Evolutionary conservation across 2,888 invertebrate species (phyloP), one percentile per base, ranked within the genome.

Genomic region (Protophormia terraenovae): DNA sequence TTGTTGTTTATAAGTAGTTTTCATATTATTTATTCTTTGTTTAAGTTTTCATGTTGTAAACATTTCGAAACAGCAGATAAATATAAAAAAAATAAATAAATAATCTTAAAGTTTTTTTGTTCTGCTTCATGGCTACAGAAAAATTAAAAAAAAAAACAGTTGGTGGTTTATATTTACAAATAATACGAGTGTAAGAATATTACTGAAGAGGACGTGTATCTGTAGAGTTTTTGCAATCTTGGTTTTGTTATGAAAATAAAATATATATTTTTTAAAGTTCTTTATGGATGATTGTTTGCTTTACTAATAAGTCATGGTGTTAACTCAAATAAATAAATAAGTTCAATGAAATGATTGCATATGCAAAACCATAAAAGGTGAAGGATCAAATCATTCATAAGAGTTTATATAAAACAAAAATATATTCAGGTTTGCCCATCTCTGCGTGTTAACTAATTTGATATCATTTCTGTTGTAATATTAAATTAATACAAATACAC

Each of bases 21-120:
- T n/a, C n/a, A n/a, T n/a, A n/a, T 78, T 71, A 64, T 77, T 77
- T 77, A 45, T 69, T 78, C 77, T 78, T 78, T 78, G 69, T 69
- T 78, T 50, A 27, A 62, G 69, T 60, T 69, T 78, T 60, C 29
- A 78, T 19, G 16, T 58, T 69, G 69, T 78, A 69, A 78, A 60
- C 62, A 81, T 75, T 81, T 67, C 64, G 60, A 81, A 81, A 81
- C 66, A 81, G 35, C 19, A 81, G 81, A 67, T 75, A 29, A 80
- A n/a, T n/a, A n/a, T n/a, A 80, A 38, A 58, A 67, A 19, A 81
- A 60, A 79, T 60, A 67, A 67, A 50, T 22, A 77, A 69, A 80
- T 72, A 72, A 81, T 80, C 73, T 80, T 67, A 14, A 50, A 38
- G 50, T 64, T 72, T 27, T 50, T 71, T 29, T 64, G 14, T 72